phyloP scores from a whole-genome alignment of 2,113 vertebrate genomes.

The Scatophagus argus region DNA sequence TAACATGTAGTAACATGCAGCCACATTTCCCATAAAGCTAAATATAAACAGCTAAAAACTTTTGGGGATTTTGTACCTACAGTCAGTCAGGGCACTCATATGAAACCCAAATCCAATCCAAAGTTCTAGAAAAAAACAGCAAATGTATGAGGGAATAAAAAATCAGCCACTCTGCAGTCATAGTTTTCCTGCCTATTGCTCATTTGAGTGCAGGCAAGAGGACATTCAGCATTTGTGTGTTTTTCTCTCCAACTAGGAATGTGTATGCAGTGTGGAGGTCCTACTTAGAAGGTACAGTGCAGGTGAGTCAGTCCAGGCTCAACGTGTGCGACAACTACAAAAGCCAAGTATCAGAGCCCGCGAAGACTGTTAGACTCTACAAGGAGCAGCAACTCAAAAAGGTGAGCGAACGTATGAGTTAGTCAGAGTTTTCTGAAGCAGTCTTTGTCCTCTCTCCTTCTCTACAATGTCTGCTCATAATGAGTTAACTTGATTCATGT shows the following conservation, averaged over 20 bases:
- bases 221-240: constrained; percentile 6
- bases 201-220: neutral
- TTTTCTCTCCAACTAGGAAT: constrained; percentile 85
- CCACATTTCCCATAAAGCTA: neutral
- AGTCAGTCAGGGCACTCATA: neutral
- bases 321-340: constrained; percentile 98
- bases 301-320: constrained; percentile 96
- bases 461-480: neutral
- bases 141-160: constrained; percentile 13
- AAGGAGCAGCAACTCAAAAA: constrained; percentile 98
- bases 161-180: neutral
- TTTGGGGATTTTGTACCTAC: neutral
- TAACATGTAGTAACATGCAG: neutral
- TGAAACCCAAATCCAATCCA: neutral
- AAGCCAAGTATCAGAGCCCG: constrained; percentile 94
- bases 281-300: constrained; percentile 94
- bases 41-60: neutral
- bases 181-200: neutral
- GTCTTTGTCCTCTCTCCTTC: constrained; percentile 11
- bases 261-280: constrained; percentile 97
- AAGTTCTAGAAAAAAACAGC: neutral
- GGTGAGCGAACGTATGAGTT: constrained; percentile 77
- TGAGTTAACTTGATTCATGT: constrained; percentile 27
- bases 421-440: constrained; percentile 15
- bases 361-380: constrained; percentile 93